These are phyloP conservation scores for Archivesica marissinica DNA, from an alignment of 1,140 invertebrate species.

Conservation along the genomic window DNA sequence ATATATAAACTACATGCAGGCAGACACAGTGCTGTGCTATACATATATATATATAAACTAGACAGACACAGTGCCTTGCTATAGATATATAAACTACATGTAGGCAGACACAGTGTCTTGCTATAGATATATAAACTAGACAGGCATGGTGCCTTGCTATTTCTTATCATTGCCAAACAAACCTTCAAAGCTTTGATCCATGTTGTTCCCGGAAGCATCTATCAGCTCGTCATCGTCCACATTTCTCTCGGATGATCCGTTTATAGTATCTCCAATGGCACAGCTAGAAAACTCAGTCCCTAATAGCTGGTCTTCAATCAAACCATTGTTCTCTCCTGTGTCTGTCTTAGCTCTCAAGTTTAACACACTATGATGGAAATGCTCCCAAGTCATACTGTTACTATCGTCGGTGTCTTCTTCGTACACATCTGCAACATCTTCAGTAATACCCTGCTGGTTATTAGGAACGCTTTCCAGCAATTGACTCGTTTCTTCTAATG, in stretches of 20 bases:
- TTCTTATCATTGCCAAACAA: too few relatives aligned
- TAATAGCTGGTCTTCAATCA: background rate
- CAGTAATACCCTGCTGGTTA: background rate
- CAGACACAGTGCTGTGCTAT: too few relatives aligned
- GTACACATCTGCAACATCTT: background rate
- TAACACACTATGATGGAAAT: constrained; percentile 24
- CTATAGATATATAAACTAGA: too few relatives aligned
- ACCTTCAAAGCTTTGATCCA: background rate
- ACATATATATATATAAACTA: too few relatives aligned
- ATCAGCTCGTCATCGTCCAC: background rate
- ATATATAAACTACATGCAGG: too few relatives aligned
- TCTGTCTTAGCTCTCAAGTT: constrained; percentile 5
- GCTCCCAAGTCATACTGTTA: constrained; percentile 26
- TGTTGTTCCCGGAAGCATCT: background rate
- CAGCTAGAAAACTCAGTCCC: background rate
- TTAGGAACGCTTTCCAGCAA: too few relatives aligned
- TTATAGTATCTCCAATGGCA: background rate
- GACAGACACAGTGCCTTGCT: too few relatives aligned
- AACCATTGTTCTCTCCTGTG: background rate
- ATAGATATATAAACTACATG: too few relatives aligned
- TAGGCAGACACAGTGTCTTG: too few relatives aligned
- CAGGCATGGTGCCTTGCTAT: too few relatives aligned
- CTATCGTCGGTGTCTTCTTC: constrained; percentile 19
- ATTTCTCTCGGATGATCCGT: too few relatives aligned
- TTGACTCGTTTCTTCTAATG: too few relatives aligned